Evolutionary conservation across 30 jellyfish, hydroid and myxozoan genomes (phyloP), one percentile per base, ranked within the genome.

Genomic region (Cassiopea xamachana): DNA sequence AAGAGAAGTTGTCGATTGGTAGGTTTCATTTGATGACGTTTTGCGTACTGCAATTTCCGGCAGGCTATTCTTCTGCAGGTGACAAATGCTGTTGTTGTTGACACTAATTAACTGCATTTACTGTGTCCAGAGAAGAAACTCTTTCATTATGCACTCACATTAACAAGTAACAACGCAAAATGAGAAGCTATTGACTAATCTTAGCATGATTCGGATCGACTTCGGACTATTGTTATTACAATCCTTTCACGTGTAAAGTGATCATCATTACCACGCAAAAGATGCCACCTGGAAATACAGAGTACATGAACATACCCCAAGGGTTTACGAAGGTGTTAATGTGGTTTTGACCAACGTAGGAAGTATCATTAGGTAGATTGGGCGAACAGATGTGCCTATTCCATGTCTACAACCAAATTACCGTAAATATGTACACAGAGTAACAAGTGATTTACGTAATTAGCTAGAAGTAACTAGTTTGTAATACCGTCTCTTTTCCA

Each of bases 401-500:
- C 9, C 62, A 4, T 46, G 39, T 6, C 13, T 59, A 14, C 14
- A 59, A 59, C 69, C 69, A 6, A 59, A 59, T 59, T 4, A 64
- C 43, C 74, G 43, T 14, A 2, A 27, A 64, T 17, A 64, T 13
- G 0, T 14, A 64, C 27, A 2, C 2, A 64, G 74, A 17, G 74
- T 64, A 17, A 19, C 55, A 71, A 17, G 10, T 4, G 80, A 19
- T 71, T 71, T 14, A 16, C 55, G 80, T 71, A 71, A 71, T 71
- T 71, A 71, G 51, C n/a, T 43, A 71, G 7, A 19, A 55, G 39
- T 43, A 71, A 71, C 43, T 19, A 71, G 27, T 27, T 14, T 71
- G 15, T 39, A 50, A 10, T 87, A 88, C 95, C 95, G 82, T 75
- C 39, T 88, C 95, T 58, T 77, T 82, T 45, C 95, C 95, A 69